Conservation (phyloP, 2,888 invertebrate genomes). For the Drosophila buzzatii region DNA sequence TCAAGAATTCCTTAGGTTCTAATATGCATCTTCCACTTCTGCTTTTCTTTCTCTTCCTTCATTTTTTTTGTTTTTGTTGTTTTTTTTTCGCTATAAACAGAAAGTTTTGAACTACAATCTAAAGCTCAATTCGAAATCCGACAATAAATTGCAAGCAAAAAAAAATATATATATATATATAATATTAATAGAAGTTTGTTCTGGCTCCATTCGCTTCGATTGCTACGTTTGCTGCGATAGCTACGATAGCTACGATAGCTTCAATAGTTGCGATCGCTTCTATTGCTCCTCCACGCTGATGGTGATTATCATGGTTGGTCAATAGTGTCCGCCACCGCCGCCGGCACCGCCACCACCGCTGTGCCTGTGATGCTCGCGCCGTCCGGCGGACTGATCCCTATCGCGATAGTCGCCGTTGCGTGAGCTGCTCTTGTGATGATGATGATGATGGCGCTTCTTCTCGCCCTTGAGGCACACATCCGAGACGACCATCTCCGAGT, state of each 20-base stretch:
- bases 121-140: conserved; percentile 38
- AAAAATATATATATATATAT: conserved; percentile 8
- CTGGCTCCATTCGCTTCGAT: conserved; percentile 43
- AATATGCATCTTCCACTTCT: conserved; percentile 30
- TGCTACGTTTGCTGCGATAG: conserved; percentile 38
- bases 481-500: conserved; percentile 91
- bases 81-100: conserved; percentile 64
- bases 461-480: conserved; percentile 87
- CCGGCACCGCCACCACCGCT: conserved; percentile 80
- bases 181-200: conserved; percentile 45
- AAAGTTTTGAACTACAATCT: conserved; percentile 49
- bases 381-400: conserved; percentile 82
- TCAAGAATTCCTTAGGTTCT: conserved; percentile 35
- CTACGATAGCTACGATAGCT: conserved; percentile 34
- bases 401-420: conserved; percentile 84
- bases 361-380: conserved; percentile 85
- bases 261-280: conserved; percentile 44
- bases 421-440: conserved; percentile 85
- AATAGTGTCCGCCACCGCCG: conserved; percentile 84
- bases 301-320: conserved; percentile 85
- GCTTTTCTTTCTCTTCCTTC: not conserved
- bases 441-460: conserved; percentile 85
- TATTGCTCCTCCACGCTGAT: conserved; percentile 85
- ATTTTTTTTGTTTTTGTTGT: conserved; percentile 10
- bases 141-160: conserved; percentile 39